phyloP scores from a whole-genome alignment of 1,140 invertebrate species.

The Heliconius hermathena region DNA sequence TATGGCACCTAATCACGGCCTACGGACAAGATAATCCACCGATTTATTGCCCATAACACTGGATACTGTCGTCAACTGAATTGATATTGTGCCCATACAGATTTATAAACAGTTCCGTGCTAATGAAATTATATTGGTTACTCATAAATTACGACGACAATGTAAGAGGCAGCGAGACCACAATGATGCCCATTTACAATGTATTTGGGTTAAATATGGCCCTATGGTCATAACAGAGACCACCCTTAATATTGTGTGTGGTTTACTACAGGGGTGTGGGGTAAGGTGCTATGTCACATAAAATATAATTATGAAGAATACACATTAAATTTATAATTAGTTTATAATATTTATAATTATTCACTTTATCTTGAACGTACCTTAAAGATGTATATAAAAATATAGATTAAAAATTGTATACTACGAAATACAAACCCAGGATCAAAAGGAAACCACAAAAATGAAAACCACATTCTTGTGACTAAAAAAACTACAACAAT shows the following conservation, averaged over 20 bases:
- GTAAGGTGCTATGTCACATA: slow-evolving; percentile 12
- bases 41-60: slow-evolving; percentile 77
- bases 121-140: slow-evolving; percentile 78
- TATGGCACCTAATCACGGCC: slow-evolving; percentile 69
- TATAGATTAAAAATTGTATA: background rate
- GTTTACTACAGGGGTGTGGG: slow-evolving; percentile 15
- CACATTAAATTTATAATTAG: background rate
- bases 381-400: background rate
- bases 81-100: slow-evolving; percentile 60
- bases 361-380: too few relatives aligned
- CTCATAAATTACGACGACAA: slow-evolving; percentile 68
- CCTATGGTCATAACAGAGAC: slow-evolving; percentile 61
- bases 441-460: background rate
- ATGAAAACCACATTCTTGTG: background rate
- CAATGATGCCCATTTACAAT: slow-evolving; percentile 66
- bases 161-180: slow-evolving; percentile 49
- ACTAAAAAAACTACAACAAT: slow-evolving; percentile 21
- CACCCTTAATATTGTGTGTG: slow-evolving; percentile 51
- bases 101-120: slow-evolving; percentile 71
- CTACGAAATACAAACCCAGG: background rate
- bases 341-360: background rate
- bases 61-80: slow-evolving; percentile 67
- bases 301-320: background rate
- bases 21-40: slow-evolving; percentile 76
- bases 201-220: slow-evolving; percentile 63